A percentile compares a stretch with the other conserved stretches of the same genome.
phyloP scores from a whole-genome alignment of 2,113 vertebrate species.

The Pedionomus torquatus region DNA sequence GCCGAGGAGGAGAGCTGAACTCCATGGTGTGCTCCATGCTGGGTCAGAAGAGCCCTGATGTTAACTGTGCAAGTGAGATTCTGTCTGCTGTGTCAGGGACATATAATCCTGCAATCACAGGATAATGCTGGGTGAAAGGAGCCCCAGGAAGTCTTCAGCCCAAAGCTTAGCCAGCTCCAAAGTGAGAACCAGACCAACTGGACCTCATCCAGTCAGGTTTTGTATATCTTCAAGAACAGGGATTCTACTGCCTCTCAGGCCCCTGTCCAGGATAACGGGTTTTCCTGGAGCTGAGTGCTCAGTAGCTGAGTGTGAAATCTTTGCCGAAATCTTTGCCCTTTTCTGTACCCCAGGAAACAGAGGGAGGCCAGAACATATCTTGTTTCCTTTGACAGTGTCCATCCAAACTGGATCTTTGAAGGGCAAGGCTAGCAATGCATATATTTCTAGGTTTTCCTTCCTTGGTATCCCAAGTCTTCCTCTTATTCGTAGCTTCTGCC shows the following conservation, averaged over 20 bases:
- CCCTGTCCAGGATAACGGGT: neutral
- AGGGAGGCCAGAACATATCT: neutral
- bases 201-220: neutral
- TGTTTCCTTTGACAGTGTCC: neutral
- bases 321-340: neutral
- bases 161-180: neutral
- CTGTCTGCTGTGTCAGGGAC: neutral
- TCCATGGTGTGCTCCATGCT: rapidly evolving
- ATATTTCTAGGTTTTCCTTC: neutral
- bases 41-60: neutral
- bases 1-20: neutral
- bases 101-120: neutral
- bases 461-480: neutral
- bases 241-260: neutral
- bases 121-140: neutral
- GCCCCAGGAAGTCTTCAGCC: neutral
- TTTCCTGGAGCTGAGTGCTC: neutral
- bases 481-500: neutral
- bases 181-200: neutral
- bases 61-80: neutral
- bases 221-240: neutral
- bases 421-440: neutral
- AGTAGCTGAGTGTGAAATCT: neutral
- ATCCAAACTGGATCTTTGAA: neutral
- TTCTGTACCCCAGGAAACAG: neutral